Evolutionary conservation across 2,888 invertebrate genomes (phyloP).

Genomic region (Xestia sexstrigata): DNA sequence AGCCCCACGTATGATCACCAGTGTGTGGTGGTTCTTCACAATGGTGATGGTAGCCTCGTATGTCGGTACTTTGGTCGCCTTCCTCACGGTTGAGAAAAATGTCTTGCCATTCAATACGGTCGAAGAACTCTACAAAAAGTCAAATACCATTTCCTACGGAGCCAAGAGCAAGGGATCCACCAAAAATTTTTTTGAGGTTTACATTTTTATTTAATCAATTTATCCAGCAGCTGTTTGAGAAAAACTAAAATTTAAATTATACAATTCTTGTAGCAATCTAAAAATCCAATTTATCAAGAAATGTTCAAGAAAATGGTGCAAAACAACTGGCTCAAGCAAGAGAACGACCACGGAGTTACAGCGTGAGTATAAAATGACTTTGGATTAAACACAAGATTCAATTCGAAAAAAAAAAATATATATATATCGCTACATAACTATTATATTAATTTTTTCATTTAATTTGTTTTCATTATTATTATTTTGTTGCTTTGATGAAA

Average conservation of each 20-base stretch:
- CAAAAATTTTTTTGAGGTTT: slow-evolving; percentile 95
- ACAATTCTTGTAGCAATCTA: slow-evolving; percentile 91
- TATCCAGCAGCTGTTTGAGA: background rate
- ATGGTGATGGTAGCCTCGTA: slow-evolving; percentile 96
- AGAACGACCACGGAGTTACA: slow-evolving; percentile 92
- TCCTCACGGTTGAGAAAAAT: slow-evolving; percentile 95
- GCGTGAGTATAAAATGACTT: slow-evolving; percentile 75
- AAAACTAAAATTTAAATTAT: background rate
- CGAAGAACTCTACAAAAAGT: slow-evolving; percentile 95
- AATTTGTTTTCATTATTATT: too few species aligned
- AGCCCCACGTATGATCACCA: slow-evolving; percentile 96
- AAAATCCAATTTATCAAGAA: slow-evolving; percentile 92
- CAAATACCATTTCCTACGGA: slow-evolving; percentile 95
- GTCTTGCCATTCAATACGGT: slow-evolving; percentile 93
- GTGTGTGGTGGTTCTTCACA: slow-evolving; percentile 97
- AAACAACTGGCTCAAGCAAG: slow-evolving; percentile 88
- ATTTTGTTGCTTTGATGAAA: background rate
- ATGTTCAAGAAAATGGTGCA: slow-evolving; percentile 95
- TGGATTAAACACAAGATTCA: background rate
- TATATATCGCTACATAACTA: too few species aligned
- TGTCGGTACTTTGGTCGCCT: slow-evolving; percentile 97
- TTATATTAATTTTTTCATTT: too few species aligned
- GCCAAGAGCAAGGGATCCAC: slow-evolving; percentile 96
- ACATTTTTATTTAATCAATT: background rate
- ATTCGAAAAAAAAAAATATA: too few species aligned